Conservation (phyloP, 2,113 vertebrate genomes). For the Columba janthina region DNA sequence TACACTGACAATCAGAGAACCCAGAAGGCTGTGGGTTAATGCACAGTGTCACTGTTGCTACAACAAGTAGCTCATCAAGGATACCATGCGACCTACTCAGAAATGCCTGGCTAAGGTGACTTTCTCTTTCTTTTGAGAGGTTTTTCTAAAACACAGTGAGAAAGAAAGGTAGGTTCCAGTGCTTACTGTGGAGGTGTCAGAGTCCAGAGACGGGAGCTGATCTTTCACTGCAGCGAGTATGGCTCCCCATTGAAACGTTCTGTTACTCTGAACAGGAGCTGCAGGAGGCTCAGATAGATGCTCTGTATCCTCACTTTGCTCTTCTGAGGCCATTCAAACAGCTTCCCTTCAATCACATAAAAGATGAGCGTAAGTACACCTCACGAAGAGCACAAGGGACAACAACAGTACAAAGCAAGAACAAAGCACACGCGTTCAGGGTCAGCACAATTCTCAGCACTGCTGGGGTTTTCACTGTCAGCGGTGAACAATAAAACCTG, state of each 20-base stretch:
- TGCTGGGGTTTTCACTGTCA: background rate
- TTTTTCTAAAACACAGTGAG: background rate
- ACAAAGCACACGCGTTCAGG: background rate
- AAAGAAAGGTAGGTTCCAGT: background rate
- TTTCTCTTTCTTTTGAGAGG: background rate
- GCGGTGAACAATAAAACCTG: background rate
- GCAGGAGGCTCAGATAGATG: background rate
- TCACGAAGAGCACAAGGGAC: background rate
- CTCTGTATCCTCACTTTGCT: background rate
- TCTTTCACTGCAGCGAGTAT: constrained; percentile 73
- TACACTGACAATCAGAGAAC: background rate
- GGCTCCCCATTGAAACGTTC: constrained; percentile 62
- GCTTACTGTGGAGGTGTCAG: constrained; percentile 73
- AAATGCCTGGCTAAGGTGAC: background rate
- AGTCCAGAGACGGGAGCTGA: constrained; percentile 79
- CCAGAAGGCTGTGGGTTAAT: background rate
- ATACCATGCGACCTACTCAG: too few relatives aligned
- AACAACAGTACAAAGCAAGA: background rate
- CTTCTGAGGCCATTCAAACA: constrained; percentile 60
- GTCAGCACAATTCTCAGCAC: background rate
- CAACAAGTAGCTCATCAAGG: background rate
- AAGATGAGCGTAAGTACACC: background rate
- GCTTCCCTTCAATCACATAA: background rate
- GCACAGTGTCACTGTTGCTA: background rate
- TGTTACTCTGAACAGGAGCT: background rate